Evolutionary conservation across 2,113 vertebrate genomes (phyloP).

Genomic region (Ictidomys tridecemlineatus): DNA sequence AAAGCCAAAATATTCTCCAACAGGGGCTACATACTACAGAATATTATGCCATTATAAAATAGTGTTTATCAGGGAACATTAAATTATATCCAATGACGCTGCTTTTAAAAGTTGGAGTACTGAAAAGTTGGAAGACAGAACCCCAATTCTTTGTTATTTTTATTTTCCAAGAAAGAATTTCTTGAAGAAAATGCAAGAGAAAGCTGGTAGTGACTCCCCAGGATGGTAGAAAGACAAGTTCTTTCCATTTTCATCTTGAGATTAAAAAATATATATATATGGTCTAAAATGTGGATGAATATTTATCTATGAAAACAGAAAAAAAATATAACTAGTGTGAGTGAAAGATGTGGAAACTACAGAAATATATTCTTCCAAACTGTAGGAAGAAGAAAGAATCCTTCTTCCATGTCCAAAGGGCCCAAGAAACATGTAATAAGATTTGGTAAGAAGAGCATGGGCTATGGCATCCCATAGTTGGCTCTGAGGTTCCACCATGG

Average conservation of each 20-base stretch:
- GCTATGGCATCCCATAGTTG: background rate
- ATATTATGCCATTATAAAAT: background rate
- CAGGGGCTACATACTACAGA: background rate
- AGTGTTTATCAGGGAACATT: background rate
- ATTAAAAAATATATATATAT: background rate
- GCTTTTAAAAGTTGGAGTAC: background rate
- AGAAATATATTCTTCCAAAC: background rate
- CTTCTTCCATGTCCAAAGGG: background rate
- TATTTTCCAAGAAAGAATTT: constrained; percentile 15
- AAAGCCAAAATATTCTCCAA: constrained; percentile 13
- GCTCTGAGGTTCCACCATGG: background rate
- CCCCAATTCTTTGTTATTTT: background rate
- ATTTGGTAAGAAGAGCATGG: background rate
- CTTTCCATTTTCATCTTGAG: constrained; percentile 18
- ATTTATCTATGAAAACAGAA: background rate
- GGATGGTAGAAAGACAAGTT: background rate
- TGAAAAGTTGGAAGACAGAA: background rate
- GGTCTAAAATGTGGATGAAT: constrained; percentile 40
- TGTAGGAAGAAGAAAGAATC: background rate
- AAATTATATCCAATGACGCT: background rate
- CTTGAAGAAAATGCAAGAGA: constrained; percentile 4
- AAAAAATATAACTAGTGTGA: background rate
- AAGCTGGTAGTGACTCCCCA: background rate
- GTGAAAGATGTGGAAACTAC: background rate
- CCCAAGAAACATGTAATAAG: background rate